Evolutionary conservation across 2,888 invertebrate species (phyloP), one percentile per base, ranked within the genome.

Genomic region (Lumbricus terrestris): DNA sequence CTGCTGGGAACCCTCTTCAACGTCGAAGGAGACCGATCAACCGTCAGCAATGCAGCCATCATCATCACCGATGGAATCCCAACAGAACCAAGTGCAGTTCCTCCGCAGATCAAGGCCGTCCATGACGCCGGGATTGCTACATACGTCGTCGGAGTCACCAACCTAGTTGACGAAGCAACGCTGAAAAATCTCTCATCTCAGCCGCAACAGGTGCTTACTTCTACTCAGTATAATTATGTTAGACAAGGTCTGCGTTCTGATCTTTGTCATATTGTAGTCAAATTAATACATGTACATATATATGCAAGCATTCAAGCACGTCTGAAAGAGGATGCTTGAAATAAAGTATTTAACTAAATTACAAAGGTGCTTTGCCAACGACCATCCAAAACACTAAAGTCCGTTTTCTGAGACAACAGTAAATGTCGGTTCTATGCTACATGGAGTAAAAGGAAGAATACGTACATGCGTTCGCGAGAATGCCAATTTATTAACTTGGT

Each of bases 1-100:
- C 54, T 35, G 35, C 85, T 89, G 54, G 83, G 89, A 29, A 88
- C 90, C 35, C 42, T 88, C 16, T 89, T 90, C 89, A 42, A 54
- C 13, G 29, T 20, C 88, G 23, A 42, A 38, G 89, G 90, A 18
- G 90, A 90, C 29, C 38, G 89, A 47, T 23, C 37, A n/a, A 20
- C 5, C 15, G 83, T 42, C 18, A 8, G 29, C 20, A 90, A 90
- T 37, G 83, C 89, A 33, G 90, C 89, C 37, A 82, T 88, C n/a
- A 38, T 88, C 40, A 23, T 88, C 40, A 88, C 88, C 40, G 42
- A 88, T 35, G 88, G 88, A 40, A 88, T 33, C 4, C 88, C 88
- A 11, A 38, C 88, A 1, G 20, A 40, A 5, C 37, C 88, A 18
- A 33, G 16, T 18, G 37, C 33, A 88, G 37, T 88, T 33, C 88